Percentiles rank a stretch among this genome's conserved stretches.
Conservation (phyloP, 2,888 invertebrate species). For the Zaprionus obscuricornis region DNA sequence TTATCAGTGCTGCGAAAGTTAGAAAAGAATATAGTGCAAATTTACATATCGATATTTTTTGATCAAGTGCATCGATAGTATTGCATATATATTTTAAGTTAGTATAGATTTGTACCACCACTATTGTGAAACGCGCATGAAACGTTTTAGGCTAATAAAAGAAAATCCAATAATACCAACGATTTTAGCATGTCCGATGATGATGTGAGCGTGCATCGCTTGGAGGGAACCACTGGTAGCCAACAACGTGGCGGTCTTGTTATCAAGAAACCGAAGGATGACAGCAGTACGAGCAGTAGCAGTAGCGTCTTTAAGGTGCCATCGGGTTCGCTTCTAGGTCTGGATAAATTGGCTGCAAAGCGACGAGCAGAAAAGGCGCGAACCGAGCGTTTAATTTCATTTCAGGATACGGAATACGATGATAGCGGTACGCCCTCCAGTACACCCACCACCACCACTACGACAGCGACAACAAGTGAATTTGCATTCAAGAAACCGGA, state of each 20-base stretch:
- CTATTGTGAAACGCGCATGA: slow-evolving; percentile 54
- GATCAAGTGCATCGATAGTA: slow-evolving; percentile 24
- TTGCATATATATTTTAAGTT: too few species aligned
- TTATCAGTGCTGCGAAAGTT: too few species aligned
- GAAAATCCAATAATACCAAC: slow-evolving; percentile 21
- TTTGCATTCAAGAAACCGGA: slow-evolving; percentile 82
- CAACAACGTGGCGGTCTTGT: slow-evolving; percentile 88
- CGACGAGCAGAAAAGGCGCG: slow-evolving; percentile 87
- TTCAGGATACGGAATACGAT: slow-evolving; percentile 85
- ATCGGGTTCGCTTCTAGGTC: slow-evolving; percentile 90
- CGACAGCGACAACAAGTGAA: slow-evolving; percentile 63
- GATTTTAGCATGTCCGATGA: slow-evolving; percentile 54
- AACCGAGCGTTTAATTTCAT: slow-evolving; percentile 87
- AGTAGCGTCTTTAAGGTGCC: slow-evolving; percentile 88
- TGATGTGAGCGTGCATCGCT: slow-evolving; percentile 86
- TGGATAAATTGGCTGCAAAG: slow-evolving; percentile 93
- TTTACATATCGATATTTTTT: not conserved
- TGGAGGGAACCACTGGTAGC: slow-evolving; percentile 87
- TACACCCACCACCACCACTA: slow-evolving; percentile 32
- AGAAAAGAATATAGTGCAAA: too few species aligned
- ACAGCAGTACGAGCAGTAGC: slow-evolving; percentile 79
- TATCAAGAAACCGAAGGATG: slow-evolving; percentile 86
- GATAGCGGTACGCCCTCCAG: slow-evolving; percentile 74
- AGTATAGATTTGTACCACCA: slow-evolving; percentile 22
- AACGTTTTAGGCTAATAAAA: slow-evolving; percentile 44